These are phyloP conservation scores for Blomia tropicalis DNA, from an alignment of 2,888 invertebrate species.

Conservation along the genomic window DNA sequence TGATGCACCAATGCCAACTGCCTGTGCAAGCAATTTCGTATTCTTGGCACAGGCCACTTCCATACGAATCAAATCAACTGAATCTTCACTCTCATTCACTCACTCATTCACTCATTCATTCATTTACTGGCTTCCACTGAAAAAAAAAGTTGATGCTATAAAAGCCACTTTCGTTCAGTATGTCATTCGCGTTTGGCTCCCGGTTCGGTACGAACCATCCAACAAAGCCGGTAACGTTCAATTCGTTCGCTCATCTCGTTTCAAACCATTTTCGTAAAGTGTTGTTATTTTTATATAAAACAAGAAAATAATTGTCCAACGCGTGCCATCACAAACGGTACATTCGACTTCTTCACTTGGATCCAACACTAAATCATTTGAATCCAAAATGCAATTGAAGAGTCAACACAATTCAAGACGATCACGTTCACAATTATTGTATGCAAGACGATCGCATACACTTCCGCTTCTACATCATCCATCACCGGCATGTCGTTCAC, in stretches of 20 bases:
- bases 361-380: no score
- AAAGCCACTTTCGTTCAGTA: conserved; percentile 3
- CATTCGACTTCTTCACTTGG: not conserved
- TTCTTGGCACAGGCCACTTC: conserved; percentile 12
- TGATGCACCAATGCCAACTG: not conserved
- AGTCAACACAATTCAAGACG: not conserved
- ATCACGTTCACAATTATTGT: not conserved
- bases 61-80: conserved; percentile 2
- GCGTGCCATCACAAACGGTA: not conserved
- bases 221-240: no score
- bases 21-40: not conserved
- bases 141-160: no score
- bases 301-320: not conserved
- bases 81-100: not conserved
- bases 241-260: not conserved
- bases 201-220: no score
- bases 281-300: no score
- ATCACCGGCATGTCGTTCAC: not conserved
- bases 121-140: no score
- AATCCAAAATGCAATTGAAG: not conserved
- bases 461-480: not conserved
- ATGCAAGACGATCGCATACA: not conserved
- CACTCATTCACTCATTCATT: not conserved
- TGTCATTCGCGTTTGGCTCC: no score
- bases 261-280: no score